Conservation (phyloP, 64 coral and sea anemone genomes). For the Porites australiensis region DNA sequence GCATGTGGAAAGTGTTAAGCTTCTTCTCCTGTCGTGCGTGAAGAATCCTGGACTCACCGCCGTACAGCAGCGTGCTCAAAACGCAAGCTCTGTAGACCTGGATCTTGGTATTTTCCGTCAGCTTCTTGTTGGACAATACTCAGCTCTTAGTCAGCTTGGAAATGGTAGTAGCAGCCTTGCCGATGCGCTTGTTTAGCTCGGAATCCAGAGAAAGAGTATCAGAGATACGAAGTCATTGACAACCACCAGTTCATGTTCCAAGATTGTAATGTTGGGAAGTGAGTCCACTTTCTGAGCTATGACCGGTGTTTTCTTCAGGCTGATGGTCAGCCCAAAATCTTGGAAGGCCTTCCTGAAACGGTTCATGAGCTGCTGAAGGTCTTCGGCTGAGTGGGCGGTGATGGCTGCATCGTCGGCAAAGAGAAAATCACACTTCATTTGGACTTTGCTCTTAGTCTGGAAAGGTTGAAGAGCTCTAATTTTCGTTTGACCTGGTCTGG, state of each 20-base stretch:
- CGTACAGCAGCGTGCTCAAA: slow-evolving; percentile 1
- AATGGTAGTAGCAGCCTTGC: too few relatives aligned
- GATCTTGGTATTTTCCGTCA: too few relatives aligned
- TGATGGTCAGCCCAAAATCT: not conserved
- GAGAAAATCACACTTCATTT: not conserved
- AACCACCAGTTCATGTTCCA: not conserved
- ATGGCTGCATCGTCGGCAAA: not conserved
- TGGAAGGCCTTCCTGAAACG: not conserved
- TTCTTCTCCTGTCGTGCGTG: slow-evolving; percentile 17
- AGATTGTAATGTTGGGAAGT: not conserved
- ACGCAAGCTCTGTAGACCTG: slow-evolving; percentile 40
- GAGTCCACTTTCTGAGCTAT: slow-evolving; percentile 18
- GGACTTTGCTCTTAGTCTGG: not conserved
- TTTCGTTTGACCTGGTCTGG: not conserved
- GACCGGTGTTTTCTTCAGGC: not conserved
- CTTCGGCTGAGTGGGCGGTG: too few relatives aligned
- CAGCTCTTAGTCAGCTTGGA: too few relatives aligned
- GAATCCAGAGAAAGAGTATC: not conserved
- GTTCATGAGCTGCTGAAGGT: too few relatives aligned
- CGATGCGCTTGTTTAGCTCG: not conserved
- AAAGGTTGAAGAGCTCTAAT: slow-evolving; percentile 11
- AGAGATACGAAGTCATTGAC: slow-evolving; percentile 20
- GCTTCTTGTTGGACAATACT: too few relatives aligned
- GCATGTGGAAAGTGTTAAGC: slow-evolving; percentile 6
- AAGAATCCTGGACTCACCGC: slow-evolving; percentile 5